These are phyloP conservation scores for Coelopa frigida DNA, from an alignment of 1,140 invertebrate species.

Conservation along the genomic window DNA sequence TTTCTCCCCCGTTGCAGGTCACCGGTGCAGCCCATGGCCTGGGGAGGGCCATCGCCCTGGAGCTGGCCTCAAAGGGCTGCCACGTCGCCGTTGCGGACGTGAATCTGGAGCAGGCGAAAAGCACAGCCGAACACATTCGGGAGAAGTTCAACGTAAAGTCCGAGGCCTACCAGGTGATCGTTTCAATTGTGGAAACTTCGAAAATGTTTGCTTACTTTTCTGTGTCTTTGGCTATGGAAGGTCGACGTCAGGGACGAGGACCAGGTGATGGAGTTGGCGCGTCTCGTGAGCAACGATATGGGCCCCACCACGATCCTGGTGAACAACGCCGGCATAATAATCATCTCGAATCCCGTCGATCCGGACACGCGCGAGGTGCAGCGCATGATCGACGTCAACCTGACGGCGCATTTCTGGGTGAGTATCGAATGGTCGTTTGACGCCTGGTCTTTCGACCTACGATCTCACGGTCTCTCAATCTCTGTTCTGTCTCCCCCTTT, in stretches of 20 bases:
- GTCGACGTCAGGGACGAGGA: neutral
- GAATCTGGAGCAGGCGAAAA: neutral
- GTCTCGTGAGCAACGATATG: slow-evolving; percentile 10
- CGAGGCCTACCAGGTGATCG: neutral
- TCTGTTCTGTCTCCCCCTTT: too few relatives aligned
- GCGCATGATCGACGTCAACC: slow-evolving; percentile 13
- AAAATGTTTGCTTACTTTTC: neutral
- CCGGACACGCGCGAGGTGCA: slow-evolving; percentile 2
- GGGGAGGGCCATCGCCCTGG: slow-evolving; percentile 6
- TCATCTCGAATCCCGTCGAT: neutral
- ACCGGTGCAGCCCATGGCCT: slow-evolving; percentile 12
- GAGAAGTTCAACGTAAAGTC: neutral
- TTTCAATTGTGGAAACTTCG: neutral
- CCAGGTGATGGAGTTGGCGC: neutral
- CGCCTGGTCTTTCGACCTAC: too few relatives aligned
- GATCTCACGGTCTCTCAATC: too few relatives aligned
- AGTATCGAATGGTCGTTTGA: too few relatives aligned
- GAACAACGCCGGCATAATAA: slow-evolving; percentile 18
- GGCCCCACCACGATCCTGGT: slow-evolving; percentile 16
- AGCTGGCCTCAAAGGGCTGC: slow-evolving; percentile 9
- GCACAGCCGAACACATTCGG: neutral
- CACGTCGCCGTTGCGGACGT: slow-evolving; percentile 10
- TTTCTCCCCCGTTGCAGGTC: slow-evolving; percentile 2
- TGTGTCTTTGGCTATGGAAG: neutral
- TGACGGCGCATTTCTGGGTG: slow-evolving; percentile 14